A percentile compares a stretch with the other conserved stretches of the same genome.
Evolutionary conservation across 1,140 invertebrate genomes (phyloP).

Genomic region (Ips typographus): DNA sequence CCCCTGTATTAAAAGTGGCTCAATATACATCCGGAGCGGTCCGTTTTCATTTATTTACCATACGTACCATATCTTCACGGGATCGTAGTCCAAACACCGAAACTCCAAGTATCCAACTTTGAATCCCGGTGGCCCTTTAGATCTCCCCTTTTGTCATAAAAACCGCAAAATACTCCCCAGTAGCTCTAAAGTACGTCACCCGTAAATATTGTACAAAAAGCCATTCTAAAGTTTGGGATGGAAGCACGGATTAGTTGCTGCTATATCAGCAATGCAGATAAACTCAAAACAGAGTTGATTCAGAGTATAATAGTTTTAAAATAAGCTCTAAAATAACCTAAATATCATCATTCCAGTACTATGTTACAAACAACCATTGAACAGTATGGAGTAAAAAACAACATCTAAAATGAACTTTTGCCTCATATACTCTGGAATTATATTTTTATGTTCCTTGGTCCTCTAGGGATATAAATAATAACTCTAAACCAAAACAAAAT

Average conservation of each 20-base stretch:
- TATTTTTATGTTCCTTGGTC: too few relatives aligned
- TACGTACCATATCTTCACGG: constrained; percentile 22
- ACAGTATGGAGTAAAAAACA: background rate
- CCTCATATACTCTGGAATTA: too few relatives aligned
- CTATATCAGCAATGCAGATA: constrained; percentile 7
- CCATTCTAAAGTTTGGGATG: constrained; percentile 20
- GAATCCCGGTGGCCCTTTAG: constrained; percentile 25
- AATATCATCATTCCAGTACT: background rate
- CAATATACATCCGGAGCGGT: constrained; percentile 6
- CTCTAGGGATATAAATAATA: too few relatives aligned
- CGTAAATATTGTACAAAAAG: constrained; percentile 18
- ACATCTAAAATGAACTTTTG: background rate
- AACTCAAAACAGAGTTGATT: background rate
- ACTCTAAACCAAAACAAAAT: too few relatives aligned
- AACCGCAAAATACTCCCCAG: constrained; percentile 28
- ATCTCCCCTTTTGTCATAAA: constrained; percentile 25
- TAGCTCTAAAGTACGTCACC: constrained; percentile 15
- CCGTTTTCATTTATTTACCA: constrained; percentile 24
- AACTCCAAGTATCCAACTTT: constrained; percentile 26
- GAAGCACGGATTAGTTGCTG: constrained; percentile 1
- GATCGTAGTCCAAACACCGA: constrained; percentile 22
- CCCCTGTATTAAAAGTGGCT: constrained; percentile 9
- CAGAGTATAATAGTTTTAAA: too few relatives aligned
- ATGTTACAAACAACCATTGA: background rate
- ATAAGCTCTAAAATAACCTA: background rate